Evolutionary conservation across 2,888 invertebrate genomes (phyloP), one percentile per base, ranked within the genome.

Genomic region (Lasioglossum marginatum): DNA sequence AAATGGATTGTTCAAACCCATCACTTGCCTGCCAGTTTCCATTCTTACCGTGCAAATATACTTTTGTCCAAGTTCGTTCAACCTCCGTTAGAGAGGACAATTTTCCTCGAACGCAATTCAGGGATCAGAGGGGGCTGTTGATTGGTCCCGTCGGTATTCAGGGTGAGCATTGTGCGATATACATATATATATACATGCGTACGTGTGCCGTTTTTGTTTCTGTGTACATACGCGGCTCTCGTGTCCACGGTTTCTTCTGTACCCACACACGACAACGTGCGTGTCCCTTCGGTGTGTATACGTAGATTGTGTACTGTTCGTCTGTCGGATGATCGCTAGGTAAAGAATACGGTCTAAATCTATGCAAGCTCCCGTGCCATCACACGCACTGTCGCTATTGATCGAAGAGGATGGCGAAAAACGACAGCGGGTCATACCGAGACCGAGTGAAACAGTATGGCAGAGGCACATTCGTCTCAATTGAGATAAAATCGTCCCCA

Each of bases 121-220:
- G 85, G 23, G 89, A 82, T 83, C 27, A 57, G 82, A 72, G 92
- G 90, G 91, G 92, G 90, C 92, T 88, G 92, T 91, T 93, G 93
- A 94, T 95, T 95, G 94, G 94, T 95, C 94, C 95, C 94, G 93
- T 93, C 92, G 93, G 93, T 93, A 93, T 89, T 94, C 89, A 93
- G 92, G 93, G 92, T 92, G 93, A 90, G 92, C 86, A 80, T 57
- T 48, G 70, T 79, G 77, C 74, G 75, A 63, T 60, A 81, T 77
- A 77, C 45, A 77, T 77, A 75, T 45, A 79, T 71, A 68, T 57
- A 27, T 77, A 45, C 80, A 68, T 73, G 75, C 63, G 34, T 70
- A 27, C 27, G 66, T 60, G 71, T 63, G 34, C 34, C 66, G 10
- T 34, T 70, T 40, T 3, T 76, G 34, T 12, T n/a, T 43, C 10